Evolutionary conservation across 1,140 invertebrate species (phyloP).

Genomic region (Manduca sexta): DNA sequence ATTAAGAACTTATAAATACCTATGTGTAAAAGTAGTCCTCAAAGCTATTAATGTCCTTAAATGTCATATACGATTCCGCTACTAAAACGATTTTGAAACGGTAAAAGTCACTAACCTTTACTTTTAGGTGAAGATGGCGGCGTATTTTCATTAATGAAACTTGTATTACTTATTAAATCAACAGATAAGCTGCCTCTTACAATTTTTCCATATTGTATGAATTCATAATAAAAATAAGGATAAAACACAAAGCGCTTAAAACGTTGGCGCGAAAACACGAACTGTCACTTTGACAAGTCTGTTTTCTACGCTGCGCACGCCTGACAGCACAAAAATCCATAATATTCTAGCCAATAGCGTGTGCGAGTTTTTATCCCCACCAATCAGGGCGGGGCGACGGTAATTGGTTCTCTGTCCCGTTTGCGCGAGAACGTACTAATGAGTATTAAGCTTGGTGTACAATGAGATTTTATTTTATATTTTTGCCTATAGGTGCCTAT

Average conservation of each 20-base stretch:
- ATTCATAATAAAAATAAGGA: constrained; percentile 6
- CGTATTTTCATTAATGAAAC: constrained; percentile 40
- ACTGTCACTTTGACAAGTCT: constrained; percentile 40
- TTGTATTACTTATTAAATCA: background rate
- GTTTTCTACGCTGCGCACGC: constrained; percentile 29
- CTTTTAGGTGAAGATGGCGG: constrained; percentile 50
- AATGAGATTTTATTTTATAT: constrained; percentile 11
- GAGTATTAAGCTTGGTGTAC: constrained; percentile 8
- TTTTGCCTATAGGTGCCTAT: too few relatives aligned
- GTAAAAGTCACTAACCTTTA: constrained; percentile 46
- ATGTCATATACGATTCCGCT: too few relatives aligned
- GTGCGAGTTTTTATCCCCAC: constrained; percentile 40
- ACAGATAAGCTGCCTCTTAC: too few relatives aligned
- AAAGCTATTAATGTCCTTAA: too few relatives aligned
- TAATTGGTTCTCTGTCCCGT: constrained; percentile 38
- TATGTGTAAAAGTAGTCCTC: too few relatives aligned
- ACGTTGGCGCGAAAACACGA: constrained; percentile 37
- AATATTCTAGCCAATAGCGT: constrained; percentile 56
- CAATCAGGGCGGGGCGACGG: constrained; percentile 43
- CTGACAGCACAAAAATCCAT: constrained; percentile 59
- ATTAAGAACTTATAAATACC: too few relatives aligned
- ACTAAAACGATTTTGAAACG: too few relatives aligned
- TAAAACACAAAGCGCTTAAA: constrained; percentile 12
- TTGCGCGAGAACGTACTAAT: constrained; percentile 31
- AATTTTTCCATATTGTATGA: too few relatives aligned